Evolutionary conservation across 2,888 invertebrate genomes (phyloP).

Genomic region (Elaeidobius kamerunicus): DNA sequence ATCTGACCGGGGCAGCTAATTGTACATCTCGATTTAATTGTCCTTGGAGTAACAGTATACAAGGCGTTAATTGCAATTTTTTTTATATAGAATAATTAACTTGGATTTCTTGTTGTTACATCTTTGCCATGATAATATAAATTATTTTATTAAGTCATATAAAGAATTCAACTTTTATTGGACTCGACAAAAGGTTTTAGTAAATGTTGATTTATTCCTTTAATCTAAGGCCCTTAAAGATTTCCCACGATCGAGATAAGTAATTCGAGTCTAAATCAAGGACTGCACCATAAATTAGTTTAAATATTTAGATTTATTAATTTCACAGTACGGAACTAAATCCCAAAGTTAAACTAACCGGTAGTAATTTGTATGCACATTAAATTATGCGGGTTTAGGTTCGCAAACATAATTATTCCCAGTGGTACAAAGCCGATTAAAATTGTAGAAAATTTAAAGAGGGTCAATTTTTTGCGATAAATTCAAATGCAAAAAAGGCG

Average conservation of each 20-base stretch:
- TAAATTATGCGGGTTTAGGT: slow-evolving; percentile 35
- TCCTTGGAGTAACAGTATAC: no score
- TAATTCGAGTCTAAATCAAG: slow-evolving; percentile 16
- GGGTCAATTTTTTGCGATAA: slow-evolving; percentile 35
- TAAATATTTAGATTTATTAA: slow-evolving; percentile 44
- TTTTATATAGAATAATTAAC: no score
- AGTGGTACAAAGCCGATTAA: slow-evolving; percentile 24
- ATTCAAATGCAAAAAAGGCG: slow-evolving; percentile 6
- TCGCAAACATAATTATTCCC: slow-evolving; percentile 27
- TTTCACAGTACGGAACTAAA: slow-evolving; percentile 39
- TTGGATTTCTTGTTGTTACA: no score
- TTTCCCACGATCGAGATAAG: background rate
- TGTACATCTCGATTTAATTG: slow-evolving; percentile 11
- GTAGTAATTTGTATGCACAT: slow-evolving; percentile 5
- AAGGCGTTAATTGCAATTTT: no score
- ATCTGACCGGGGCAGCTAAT: slow-evolving; percentile 5
- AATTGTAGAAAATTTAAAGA: slow-evolving; percentile 36
- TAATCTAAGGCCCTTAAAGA: no score
- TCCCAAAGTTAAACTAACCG: slow-evolving; percentile 13
- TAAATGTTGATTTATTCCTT: no score
- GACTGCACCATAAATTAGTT: slow-evolving; percentile 21
- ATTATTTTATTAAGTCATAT: no score
- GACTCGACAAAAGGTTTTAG: no score
- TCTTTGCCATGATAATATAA: no score
- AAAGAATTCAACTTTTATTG: no score